These are phyloP conservation scores for Formica exsecta DNA, from an alignment of 1,140 invertebrate species.

Conservation along the genomic window DNA sequence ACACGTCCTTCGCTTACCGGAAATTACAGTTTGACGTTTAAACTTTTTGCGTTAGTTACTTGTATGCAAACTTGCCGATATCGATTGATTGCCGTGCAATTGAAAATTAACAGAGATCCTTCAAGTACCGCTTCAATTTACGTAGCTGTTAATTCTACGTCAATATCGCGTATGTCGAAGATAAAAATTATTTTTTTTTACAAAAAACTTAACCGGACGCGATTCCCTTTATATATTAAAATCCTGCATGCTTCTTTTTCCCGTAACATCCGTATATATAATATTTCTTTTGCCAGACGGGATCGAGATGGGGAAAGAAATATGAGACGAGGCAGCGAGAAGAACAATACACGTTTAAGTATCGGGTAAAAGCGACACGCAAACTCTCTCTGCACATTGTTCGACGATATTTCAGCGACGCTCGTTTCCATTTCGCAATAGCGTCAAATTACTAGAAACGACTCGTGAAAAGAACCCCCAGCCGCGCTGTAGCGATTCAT, in stretches of 20 bases:
- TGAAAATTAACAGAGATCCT: constrained; percentile 19
- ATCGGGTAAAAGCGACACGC: constrained; percentile 15
- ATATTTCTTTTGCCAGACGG: background rate
- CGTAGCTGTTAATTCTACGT: background rate
- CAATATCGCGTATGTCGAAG: background rate
- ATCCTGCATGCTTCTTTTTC: background rate
- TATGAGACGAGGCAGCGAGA: background rate
- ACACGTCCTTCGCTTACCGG: constrained; percentile 35
- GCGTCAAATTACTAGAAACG: constrained; percentile 49
- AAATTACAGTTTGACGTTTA: constrained; percentile 60
- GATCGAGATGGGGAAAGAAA: constrained; percentile 16
- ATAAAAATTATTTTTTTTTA: constrained; percentile 13
- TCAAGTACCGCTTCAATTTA: background rate
- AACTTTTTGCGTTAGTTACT: constrained; percentile 47
- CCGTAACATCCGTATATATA: background rate
- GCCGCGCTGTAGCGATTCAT: background rate
- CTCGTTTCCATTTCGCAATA: constrained; percentile 35
- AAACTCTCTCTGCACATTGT: background rate
- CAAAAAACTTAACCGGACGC: background rate
- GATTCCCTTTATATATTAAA: background rate
- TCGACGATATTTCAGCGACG: constrained; percentile 21
- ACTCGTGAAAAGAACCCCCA: constrained; percentile 6
- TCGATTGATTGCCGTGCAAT: background rate
- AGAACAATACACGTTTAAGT: constrained; percentile 30
- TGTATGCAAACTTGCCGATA: constrained; percentile 4